Percentiles rank a stretch among this genome's conserved stretches.
Conservation (phyloP, 92 coral and sea anemone species). For the Desmophyllum pertusum region DNA sequence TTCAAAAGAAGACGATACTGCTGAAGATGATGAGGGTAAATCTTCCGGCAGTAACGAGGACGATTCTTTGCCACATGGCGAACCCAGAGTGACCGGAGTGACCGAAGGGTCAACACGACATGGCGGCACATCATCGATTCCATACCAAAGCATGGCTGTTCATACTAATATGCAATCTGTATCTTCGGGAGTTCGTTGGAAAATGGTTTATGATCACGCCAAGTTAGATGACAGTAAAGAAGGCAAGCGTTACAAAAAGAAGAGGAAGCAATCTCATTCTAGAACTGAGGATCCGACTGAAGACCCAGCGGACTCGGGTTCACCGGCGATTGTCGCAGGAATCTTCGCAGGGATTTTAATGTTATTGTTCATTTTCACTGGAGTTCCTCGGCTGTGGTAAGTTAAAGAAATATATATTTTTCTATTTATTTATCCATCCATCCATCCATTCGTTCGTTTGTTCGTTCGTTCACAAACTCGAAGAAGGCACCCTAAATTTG, state of each 20-base stretch:
- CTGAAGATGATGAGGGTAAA: neutral
- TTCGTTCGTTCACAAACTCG: too few species aligned
- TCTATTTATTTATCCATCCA: too few species aligned
- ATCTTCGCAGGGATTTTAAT: neutral
- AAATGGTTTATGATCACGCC: neutral
- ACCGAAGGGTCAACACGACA: neutral
- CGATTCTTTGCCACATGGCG: neutral
- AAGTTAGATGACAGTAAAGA: neutral
- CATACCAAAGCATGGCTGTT: neutral
- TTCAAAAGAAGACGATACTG: neutral
- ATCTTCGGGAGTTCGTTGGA: slow-evolving; percentile 13
- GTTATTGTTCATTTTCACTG: neutral
- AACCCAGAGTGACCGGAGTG: neutral
- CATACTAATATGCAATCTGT: neutral
- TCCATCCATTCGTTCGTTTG: too few species aligned
- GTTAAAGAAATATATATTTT: too few species aligned
- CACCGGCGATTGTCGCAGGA: neutral
- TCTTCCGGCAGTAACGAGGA: neutral
- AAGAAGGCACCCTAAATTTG: too few species aligned
- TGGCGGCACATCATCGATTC: neutral
- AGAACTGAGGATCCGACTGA: neutral
- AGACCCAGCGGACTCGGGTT: neutral
- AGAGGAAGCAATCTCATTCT: neutral
- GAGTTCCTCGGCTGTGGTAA: neutral
- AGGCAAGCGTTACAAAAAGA: neutral